Conservation (phyloP, 1,140 invertebrate species). For the Diprion similis region DNA sequence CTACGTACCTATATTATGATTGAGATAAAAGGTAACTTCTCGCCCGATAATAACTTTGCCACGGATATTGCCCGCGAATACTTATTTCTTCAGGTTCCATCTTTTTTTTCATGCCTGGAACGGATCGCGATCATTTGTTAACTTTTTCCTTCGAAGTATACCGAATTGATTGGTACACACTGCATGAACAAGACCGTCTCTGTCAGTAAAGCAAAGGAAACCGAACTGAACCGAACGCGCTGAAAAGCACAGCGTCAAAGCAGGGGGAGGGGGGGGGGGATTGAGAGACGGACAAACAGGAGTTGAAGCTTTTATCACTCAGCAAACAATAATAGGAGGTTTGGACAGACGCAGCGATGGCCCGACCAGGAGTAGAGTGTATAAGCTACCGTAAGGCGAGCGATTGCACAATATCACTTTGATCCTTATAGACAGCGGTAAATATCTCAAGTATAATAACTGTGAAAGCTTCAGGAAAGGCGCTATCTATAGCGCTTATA, state of each 20-base stretch:
- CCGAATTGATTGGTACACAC: no score
- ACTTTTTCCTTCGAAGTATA: no score
- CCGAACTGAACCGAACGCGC: not conserved
- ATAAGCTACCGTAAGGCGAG: not conserved
- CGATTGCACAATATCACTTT: constrained; percentile 30
- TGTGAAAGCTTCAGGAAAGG: constrained; percentile 47
- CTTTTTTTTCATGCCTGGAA: no score
- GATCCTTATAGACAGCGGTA: constrained; percentile 41
- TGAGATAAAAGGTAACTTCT: no score
- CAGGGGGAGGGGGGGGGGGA: not conserved
- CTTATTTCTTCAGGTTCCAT: no score
- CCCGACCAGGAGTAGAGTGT: constrained; percentile 2
- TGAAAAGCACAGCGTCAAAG: not conserved
- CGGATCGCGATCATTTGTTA: no score
- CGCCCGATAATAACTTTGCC: no score
- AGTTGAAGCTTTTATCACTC: constrained; percentile 51
- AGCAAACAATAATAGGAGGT: constrained; percentile 46
- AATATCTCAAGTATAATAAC: constrained; percentile 54
- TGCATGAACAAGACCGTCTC: not conserved
- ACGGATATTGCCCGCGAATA: no score
- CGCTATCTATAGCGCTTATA: no score
- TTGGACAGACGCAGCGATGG: constrained; percentile 6
- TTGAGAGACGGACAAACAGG: constrained; percentile 48
- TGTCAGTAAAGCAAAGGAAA: not conserved
- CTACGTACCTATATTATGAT: no score